phyloP scores from a whole-genome alignment of 2,113 vertebrate genomes.

The Spheniscus mendiculus region DNA sequence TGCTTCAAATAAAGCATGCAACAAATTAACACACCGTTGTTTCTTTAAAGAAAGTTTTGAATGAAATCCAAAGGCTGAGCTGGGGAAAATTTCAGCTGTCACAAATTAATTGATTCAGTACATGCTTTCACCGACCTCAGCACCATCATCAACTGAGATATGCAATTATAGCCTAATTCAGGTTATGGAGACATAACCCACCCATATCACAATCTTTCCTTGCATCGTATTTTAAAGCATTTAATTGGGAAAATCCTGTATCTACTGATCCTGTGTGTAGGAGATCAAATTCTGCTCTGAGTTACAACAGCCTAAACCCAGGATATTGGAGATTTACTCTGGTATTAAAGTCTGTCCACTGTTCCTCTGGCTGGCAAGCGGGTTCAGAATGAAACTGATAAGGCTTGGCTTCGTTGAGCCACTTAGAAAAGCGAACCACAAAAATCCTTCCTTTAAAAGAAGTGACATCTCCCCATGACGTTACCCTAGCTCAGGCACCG shows the following conservation, averaged over 20 bases:
- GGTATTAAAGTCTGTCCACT: background rate
- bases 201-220: background rate
- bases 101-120: slow-evolving; percentile 29
- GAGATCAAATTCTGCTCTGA: background rate
- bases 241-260: background rate
- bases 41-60: slow-evolving; percentile 19
- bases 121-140: background rate
- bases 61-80: background rate
- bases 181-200: background rate
- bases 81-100: slow-evolving; percentile 4
- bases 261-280: background rate
- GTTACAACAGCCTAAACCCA: background rate
- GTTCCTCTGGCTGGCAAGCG: background rate
- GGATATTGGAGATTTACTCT: background rate
- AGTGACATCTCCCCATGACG: background rate
- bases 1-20: background rate
- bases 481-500: background rate
- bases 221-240: background rate
- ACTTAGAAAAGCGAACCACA: background rate
- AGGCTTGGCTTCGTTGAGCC: background rate
- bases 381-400: background rate
- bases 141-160: background rate
- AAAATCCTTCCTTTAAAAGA: background rate
- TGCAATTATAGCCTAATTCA: background rate
- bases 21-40: background rate